Conservation (phyloP, 1,140 invertebrate genomes). For the Calliphora vicina region DNA sequence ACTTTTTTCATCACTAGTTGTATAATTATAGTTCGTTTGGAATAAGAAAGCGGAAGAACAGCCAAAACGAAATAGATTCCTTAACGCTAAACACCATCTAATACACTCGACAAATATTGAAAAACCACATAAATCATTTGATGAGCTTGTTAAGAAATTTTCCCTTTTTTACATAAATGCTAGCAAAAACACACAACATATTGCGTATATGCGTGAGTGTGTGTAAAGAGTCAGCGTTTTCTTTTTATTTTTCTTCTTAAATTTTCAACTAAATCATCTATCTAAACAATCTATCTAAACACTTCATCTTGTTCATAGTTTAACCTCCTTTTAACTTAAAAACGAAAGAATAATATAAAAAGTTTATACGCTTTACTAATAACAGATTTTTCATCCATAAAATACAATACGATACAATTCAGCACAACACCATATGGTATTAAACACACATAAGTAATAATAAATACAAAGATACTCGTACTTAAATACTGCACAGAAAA, state of each 20-base stretch:
- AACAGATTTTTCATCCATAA: background rate
- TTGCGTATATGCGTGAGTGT: too few relatives aligned
- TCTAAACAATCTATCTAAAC: background rate
- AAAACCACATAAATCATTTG: slow-evolving; percentile 24
- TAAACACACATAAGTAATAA: slow-evolving; percentile 12
- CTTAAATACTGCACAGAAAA: too few relatives aligned
- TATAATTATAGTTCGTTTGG: background rate
- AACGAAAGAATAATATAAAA: background rate
- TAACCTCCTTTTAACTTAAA: background rate
- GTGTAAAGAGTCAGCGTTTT: too few relatives aligned
- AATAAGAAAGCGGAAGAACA: background rate
- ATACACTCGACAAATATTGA: slow-evolving; percentile 24
- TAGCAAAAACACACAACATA: background rate
- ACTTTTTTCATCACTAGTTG: background rate
- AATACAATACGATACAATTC: too few relatives aligned
- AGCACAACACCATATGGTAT: slow-evolving; percentile 2
- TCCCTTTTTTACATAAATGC: background rate
- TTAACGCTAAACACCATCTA: slow-evolving; percentile 13
- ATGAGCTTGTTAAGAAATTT: background rate
- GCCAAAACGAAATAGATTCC: background rate
- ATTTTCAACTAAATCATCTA: background rate
- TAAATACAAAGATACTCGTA: too few relatives aligned
- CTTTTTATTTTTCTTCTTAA: background rate
- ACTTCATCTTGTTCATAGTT: background rate
- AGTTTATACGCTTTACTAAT: slow-evolving; percentile 21